Base-by-base conservation (phyloP, 2,113 vertebrate genomes). In the Equus przewalskii region DNA sequence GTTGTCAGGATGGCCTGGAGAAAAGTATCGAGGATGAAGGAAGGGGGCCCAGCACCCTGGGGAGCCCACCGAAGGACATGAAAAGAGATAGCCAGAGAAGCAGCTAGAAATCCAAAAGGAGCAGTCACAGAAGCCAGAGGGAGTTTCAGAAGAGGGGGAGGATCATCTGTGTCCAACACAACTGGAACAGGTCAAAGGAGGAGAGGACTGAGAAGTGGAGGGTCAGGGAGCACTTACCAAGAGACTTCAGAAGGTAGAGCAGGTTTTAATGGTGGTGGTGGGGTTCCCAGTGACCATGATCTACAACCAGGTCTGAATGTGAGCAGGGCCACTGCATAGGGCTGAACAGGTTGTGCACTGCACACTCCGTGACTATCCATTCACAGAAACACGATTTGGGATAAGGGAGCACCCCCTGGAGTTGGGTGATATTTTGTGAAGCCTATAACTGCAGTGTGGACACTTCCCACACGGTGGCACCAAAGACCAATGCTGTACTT, bases 391-490 rank as follows among this genome's bases (percentile, higher is more conserved):
- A 49, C 22, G 0, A 9, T 36, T 56, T 67, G 70, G 30, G 28
- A 1, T 51, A 30, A 64, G 22, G 56, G n/a, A 7, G 36, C 36
- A 65, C 18, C 18, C 24, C 41, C 24, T 12, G 15, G 76, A 90
- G 46, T 36, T 56, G 10, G 10, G 54, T 1, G 0, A 8, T 62
- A 13, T 58, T 96, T 69, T 70, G 67, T 54, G 18, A 73, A 67
- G 46, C n/a, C 60, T 56, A 10, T 19, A 21, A n/a, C 54, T 88
- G 97, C 67, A 92, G 56, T 85, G 22, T 28, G 28, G 21, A 67
- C 36, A 51, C 3, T 60, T 89, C 36, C 95, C 98, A 97, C 94
- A 97, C 0, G 92, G 94, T 96, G 98, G 96, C 96, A 82, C 92
- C 95, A 96, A 94, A 98, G 80, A 93, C 76, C 49, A 94, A 44